A percentile compares a stretch with the other conserved stretches of the same genome.
Evolutionary conservation across 2,888 invertebrate genomes (phyloP).

Genomic region (Artemia sinica): DNA sequence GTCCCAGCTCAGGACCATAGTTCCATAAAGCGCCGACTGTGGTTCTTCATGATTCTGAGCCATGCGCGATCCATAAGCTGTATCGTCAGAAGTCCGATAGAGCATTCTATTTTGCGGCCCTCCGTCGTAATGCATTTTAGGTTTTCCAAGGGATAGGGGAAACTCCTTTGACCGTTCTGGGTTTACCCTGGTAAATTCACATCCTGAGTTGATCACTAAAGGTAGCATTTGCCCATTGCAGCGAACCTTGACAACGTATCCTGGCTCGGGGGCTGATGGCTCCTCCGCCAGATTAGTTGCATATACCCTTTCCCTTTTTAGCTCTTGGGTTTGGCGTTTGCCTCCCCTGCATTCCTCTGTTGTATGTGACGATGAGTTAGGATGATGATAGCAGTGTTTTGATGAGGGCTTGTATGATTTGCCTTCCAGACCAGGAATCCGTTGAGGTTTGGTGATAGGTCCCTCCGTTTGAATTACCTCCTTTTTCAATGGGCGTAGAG

Average conservation of each 20-base stretch:
- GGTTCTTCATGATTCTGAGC: no score
- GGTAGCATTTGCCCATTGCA: slow-evolving; percentile 5
- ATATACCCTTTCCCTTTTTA: not conserved
- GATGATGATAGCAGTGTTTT: not conserved
- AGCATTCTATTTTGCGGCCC: not conserved
- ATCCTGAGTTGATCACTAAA: not conserved
- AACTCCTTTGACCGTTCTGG: not conserved
- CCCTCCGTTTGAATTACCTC: no score
- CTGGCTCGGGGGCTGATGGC: not conserved
- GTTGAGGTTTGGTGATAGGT: not conserved
- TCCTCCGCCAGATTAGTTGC: not conserved
- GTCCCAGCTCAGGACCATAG: no score
- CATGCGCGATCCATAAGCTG: not conserved
- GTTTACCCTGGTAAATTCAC: not conserved
- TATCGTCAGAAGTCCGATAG: not conserved
- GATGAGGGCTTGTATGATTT: not conserved
- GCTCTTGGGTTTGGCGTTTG: not conserved
- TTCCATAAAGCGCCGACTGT: no score
- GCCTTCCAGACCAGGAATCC: not conserved
- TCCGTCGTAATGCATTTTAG: not conserved
- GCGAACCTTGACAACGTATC: not conserved
- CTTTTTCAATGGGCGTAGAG: no score
- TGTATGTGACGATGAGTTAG: not conserved
- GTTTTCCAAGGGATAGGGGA: not conserved
- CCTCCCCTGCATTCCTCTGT: no score